Evolutionary conservation across 2,888 invertebrate genomes (phyloP).

Genomic region (Cloeon dipterum): DNA sequence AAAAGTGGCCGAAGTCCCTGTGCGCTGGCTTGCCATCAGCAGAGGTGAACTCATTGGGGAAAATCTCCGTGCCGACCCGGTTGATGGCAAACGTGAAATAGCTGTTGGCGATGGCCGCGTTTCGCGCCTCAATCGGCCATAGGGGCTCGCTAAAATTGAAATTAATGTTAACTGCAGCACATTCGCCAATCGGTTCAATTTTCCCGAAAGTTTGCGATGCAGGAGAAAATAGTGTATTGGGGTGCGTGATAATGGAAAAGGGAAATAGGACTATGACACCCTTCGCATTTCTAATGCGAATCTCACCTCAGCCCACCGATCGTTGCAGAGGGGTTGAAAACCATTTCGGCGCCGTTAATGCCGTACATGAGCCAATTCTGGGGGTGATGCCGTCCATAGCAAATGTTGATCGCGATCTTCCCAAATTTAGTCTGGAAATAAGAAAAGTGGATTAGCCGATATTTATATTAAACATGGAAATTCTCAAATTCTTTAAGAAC

Average conservation of each 20-base stretch:
- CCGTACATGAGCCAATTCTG: slow-evolving; percentile 97
- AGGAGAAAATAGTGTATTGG: slow-evolving; percentile 33
- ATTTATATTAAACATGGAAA: too few species aligned
- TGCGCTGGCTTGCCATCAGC: slow-evolving; percentile 55
- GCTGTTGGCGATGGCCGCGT: slow-evolving; percentile 86
- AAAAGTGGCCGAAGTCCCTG: slow-evolving; percentile 75
- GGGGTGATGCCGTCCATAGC: slow-evolving; percentile 95
- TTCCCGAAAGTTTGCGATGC: too few species aligned
- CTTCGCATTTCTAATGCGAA: too few species aligned
- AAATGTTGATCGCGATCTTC: slow-evolving; percentile 84
- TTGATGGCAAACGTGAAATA: slow-evolving; percentile 88
- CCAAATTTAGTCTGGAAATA: slow-evolving; percentile 59
- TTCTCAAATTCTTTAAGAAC: too few species aligned
- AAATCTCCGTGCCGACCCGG: slow-evolving; percentile 73
- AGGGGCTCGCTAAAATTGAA: slow-evolving; percentile 52
- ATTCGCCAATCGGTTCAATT: neutral
- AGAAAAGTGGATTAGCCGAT: too few species aligned
- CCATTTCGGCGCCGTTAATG: slow-evolving; percentile 91
- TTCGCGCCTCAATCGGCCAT: slow-evolving; percentile 89
- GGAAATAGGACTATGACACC: neutral
- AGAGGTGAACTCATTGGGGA: slow-evolving; percentile 64
- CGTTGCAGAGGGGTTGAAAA: slow-evolving; percentile 96
- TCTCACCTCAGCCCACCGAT: slow-evolving; percentile 32
- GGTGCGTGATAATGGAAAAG: slow-evolving; percentile 11
- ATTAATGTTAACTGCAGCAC: too few species aligned